Base-by-base conservation (phyloP, 2,888 invertebrate species). In the Drosophila setosimentum region DNA sequence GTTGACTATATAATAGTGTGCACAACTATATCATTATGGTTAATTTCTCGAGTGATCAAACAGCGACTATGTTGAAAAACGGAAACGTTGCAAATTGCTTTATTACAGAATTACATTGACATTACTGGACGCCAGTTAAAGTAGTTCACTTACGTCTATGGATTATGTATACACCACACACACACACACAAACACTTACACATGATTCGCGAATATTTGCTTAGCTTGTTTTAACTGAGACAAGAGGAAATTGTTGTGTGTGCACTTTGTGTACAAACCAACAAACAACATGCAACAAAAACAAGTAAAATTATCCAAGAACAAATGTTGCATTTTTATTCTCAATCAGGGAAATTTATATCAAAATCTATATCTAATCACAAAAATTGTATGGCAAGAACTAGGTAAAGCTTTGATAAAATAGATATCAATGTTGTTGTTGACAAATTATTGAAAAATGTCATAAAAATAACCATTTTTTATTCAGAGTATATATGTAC, bases 211-310 rank as follows among this genome's bases (percentile, higher is more conserved):
- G 29, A 61, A 32, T 63, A 60, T 37, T 35, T 63, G 51, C 45
- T 59, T 40, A 35, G 50, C 55, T 55, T 76, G 64, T 70, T 62
- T 67, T 67, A 59, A 87, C 76, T 69, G 68, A 79, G 85, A 65
- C 83, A 80, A 80, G 86, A 87, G 87, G 83, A 87, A 82, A 83
- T 71, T 65, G 71, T 70, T 68, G 76, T 48, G 45, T 62, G 61
- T 21, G 18, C 29, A 72, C 35, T 54, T 35, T 64, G 58, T 32
- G 18, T 4, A 32, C 42, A 51, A 37, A 37, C 50, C 21, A 57
- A 13, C 16, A 37, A 13, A 61, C 67, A 66, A 67, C 60, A 13
- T 21, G 55, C 68, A 21, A 57, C 73, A 63, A 30, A 29, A 11
- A 13, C 11, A 24, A 29, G n/a, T 6, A 49, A n/a, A n/a, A 27